Conservation (phyloP, 2,797 vertebrate species). For the Lophotriccus pileatus region DNA sequence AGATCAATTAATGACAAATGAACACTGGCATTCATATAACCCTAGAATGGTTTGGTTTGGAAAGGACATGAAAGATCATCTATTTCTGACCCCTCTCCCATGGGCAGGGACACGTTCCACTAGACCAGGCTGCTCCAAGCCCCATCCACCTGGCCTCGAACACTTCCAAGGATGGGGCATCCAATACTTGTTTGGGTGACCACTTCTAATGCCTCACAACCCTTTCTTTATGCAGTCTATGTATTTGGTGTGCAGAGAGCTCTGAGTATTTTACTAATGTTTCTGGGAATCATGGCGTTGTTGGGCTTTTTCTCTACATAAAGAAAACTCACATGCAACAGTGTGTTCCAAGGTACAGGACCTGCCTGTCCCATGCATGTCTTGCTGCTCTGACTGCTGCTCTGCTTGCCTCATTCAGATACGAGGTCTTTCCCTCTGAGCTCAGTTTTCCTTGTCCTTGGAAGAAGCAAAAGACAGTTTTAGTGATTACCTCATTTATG, state of each 20-base stretch:
- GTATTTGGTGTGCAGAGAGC: not conserved
- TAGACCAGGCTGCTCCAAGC: not conserved
- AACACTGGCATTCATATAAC: not conserved
- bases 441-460: not conserved
- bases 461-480: not conserved
- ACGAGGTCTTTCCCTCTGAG: not conserved
- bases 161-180: not conserved
- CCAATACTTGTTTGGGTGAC: not conserved
- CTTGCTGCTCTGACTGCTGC: not conserved
- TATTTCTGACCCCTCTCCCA: not conserved
- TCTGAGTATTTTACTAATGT: not conserved
- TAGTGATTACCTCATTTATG: not conserved
- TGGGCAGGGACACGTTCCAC: not conserved
- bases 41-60: not conserved
- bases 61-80: not conserved
- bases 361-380: accelerated
- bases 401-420: not conserved
- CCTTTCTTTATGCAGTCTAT: not conserved
- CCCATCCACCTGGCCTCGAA: not conserved
- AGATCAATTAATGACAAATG: not conserved
- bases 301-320: not conserved
- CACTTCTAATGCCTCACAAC: not conserved
- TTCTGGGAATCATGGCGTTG: not conserved
- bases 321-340: not conserved
- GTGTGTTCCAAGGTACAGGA: not conserved